phyloP scores from a whole-genome alignment of 2,797 vertebrate species.

The Brotula barbata region DNA sequence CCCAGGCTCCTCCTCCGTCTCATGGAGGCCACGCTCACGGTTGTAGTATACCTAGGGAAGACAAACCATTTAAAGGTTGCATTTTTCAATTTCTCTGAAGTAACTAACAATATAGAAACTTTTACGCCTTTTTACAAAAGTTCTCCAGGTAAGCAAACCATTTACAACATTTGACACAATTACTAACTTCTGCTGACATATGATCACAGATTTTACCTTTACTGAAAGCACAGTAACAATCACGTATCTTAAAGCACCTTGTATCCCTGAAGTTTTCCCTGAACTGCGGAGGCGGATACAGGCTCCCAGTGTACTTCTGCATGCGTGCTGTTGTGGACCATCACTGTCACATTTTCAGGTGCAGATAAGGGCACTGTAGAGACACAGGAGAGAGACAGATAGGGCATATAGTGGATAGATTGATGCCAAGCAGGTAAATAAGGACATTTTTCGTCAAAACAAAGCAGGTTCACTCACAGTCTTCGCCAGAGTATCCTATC shows the following conservation, averaged over 20 bases:
- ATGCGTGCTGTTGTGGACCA: conserved; percentile 86
- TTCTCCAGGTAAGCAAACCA: too few species aligned
- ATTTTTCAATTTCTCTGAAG: too few species aligned
- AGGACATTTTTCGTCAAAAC: background rate
- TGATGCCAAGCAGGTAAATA: too few species aligned
- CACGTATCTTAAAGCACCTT: conserved; percentile 74
- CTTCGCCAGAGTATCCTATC: conserved; percentile 90
- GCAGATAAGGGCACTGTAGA: conserved; percentile 86
- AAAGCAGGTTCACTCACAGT: conserved; percentile 84
- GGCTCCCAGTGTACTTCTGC: conserved; percentile 92
- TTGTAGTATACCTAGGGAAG: conserved; percentile 86
- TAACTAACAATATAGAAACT: too few species aligned
- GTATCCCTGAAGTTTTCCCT: conserved; percentile 90
- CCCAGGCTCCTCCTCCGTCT: conserved; percentile 76
- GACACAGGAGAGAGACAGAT: conserved; percentile 4
- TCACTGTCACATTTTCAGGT: conserved; percentile 83
- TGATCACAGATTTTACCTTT: too few species aligned
- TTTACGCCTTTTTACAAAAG: too few species aligned
- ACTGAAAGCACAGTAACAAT: background rate
- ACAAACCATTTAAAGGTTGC: too few species aligned
- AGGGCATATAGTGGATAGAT: too few species aligned
- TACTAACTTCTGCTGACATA: too few species aligned
- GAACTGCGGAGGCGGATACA: conserved; percentile 79
- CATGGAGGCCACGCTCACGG: conserved; percentile 79
- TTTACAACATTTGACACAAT: too few species aligned